A percentile compares a stretch with the other conserved stretches of the same genome.
Evolutionary conservation across 2,797 vertebrate genomes (phyloP).

Genomic region (Steatocranus sp.): DNA sequence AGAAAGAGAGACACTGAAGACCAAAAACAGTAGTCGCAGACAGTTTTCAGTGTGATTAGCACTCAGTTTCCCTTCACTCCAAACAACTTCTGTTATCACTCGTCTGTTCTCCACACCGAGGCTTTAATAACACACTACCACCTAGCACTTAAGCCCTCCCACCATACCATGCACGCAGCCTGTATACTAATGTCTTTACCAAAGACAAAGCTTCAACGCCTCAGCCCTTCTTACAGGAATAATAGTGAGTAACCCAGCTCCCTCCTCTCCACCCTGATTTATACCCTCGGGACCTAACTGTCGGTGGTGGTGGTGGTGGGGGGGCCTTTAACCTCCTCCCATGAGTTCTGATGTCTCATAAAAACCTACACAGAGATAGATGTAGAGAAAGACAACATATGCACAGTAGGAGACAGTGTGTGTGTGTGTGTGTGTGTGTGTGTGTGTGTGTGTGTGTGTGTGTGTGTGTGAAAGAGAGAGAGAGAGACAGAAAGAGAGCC

Average conservation of each 20-base stretch:
- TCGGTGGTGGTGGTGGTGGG: neutral
- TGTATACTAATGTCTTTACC: neutral
- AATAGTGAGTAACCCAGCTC: conserved; percentile 21
- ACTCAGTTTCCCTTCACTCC: neutral
- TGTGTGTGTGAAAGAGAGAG: rapidly evolving
- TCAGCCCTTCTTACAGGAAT: conserved; percentile 28
- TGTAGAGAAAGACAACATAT: neutral
- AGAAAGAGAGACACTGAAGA: neutral
- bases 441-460: neutral
- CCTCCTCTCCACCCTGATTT: conserved; percentile 3
- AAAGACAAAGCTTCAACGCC: conserved; percentile 50
- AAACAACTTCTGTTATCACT: neutral
- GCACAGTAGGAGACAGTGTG: neutral
- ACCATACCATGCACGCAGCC: neutral
- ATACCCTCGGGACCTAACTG: conserved; percentile 27
- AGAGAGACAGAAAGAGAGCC: neutral
- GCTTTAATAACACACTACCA: neutral
- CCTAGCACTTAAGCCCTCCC: neutral
- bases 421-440: neutral
- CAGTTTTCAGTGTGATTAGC: neutral
- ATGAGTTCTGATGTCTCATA: conserved; percentile 19
- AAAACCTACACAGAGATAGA: neutral
- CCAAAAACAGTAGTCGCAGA: neutral
- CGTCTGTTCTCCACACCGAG: neutral
- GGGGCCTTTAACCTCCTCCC: neutral